phyloP scores from a whole-genome alignment of 2,888 invertebrate genomes.

The Chymomyza caudatula region DNA sequence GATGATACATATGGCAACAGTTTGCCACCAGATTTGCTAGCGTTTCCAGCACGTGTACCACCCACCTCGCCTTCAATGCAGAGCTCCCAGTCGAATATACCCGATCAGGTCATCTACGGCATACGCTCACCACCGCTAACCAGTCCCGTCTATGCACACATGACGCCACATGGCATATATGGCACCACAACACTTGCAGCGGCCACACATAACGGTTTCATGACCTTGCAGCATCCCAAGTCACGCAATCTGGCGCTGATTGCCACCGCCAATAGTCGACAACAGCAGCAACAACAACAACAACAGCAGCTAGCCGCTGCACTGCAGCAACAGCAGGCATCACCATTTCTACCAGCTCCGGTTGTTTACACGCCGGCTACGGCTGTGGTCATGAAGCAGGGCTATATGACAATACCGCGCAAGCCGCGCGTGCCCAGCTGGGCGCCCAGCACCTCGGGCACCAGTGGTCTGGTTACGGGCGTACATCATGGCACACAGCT shows the following conservation, averaged over 20 bases:
- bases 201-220: constrained; percentile 82
- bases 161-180: constrained; percentile 79
- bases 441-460: constrained; percentile 81
- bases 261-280: constrained; percentile 77
- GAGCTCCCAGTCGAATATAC: constrained; percentile 87
- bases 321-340: constrained; percentile 78
- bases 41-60: constrained; percentile 85
- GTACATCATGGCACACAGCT: constrained; percentile 74
- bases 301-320: constrained; percentile 51
- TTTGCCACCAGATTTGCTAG: constrained; percentile 89
- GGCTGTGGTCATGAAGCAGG: constrained; percentile 81
- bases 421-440: constrained; percentile 90
- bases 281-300: constrained; percentile 79
- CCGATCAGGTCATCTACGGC: constrained; percentile 76
- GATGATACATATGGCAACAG: constrained; percentile 80
- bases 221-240: constrained; percentile 88
- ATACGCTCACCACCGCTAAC: constrained; percentile 78
- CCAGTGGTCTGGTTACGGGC: constrained; percentile 16
- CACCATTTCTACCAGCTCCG: constrained; percentile 86
- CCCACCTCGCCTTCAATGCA: constrained; percentile 87
- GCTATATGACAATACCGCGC: constrained; percentile 92
- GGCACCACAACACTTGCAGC: constrained; percentile 80
- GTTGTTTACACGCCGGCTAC: constrained; percentile 81
- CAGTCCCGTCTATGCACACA: constrained; percentile 81
- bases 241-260: constrained; percentile 76